These are phyloP conservation scores for Podarcis raffonei DNA, from an alignment of 2,113 vertebrate species.

Conservation along the genomic window DNA sequence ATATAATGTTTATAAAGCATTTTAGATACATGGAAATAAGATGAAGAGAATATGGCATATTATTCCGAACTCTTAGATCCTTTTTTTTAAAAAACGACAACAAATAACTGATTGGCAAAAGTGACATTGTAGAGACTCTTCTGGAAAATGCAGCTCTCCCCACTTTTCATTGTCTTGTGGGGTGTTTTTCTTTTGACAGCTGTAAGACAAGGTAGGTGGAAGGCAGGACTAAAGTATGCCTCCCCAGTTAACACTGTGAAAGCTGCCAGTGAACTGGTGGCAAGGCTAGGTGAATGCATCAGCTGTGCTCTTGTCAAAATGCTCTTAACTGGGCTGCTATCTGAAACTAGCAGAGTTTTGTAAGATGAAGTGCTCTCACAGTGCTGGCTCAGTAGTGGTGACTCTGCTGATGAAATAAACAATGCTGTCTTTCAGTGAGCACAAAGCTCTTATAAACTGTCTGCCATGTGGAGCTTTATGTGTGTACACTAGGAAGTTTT, in stretches of 20 bases:
- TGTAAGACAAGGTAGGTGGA: neutral
- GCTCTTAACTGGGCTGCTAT: neutral
- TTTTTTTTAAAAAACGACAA: neutral
- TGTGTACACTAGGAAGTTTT: neutral
- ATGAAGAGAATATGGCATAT: too few species aligned
- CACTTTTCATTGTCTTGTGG: neutral
- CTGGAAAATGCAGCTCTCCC: neutral
- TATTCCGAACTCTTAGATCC: neutral
- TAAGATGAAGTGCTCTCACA: neutral
- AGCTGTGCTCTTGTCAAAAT: neutral
- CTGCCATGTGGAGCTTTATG: neutral
- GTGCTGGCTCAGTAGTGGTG: neutral
- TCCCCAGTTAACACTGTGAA: neutral
- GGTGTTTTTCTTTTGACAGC: neutral
- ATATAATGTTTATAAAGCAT: too few species aligned
- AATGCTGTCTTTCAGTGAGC: neutral
- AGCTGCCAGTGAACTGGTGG: neutral
- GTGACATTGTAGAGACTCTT: neutral
- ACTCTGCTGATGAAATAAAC: neutral
- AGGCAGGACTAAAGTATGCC: neutral
- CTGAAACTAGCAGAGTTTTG: neutral
- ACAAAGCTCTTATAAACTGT: neutral
- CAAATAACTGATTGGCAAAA: neutral
- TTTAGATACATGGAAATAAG: too few species aligned
- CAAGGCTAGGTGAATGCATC: neutral